A percentile compares a stretch with the other conserved stretches of the same genome.
These are phyloP conservation scores for Drosophila melanica DNA, from an alignment of 1,140 invertebrate genomes.

Conservation along the genomic window DNA sequence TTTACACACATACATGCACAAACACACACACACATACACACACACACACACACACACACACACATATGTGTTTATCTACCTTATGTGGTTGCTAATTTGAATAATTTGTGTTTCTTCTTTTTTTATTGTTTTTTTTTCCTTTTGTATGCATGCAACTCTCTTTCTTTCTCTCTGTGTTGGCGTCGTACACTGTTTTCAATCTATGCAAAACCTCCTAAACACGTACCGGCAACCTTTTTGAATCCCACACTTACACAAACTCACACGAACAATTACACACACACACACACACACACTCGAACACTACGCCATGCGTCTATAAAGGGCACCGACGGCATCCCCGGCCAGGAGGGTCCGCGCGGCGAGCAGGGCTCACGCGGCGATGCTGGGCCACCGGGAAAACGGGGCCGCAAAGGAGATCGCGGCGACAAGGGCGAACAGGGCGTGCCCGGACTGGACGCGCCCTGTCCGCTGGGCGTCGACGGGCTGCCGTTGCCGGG, in stretches of 20 bases:
- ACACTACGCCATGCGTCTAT: slow-evolving; percentile 3
- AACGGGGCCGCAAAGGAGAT: slow-evolving; percentile 95
- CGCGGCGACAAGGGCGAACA: slow-evolving; percentile 96
- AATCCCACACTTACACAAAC: slow-evolving; percentile 23
- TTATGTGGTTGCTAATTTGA: slow-evolving; percentile 74
- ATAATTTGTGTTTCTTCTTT: slow-evolving; percentile 70
- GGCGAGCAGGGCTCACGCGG: slow-evolving; percentile 95
- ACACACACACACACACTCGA: slow-evolving; percentile 9
- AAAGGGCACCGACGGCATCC: slow-evolving; percentile 96
- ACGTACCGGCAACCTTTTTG: slow-evolving; percentile 20
- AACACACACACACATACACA: slow-evolving; percentile 22
- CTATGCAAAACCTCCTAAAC: slow-evolving; percentile 37
- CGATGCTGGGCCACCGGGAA: slow-evolving; percentile 92
- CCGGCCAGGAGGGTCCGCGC: slow-evolving; percentile 91
- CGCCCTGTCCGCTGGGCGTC: slow-evolving; percentile 96
- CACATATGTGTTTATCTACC: slow-evolving; percentile 43
- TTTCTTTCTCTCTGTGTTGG: slow-evolving; percentile 45
- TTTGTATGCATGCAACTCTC: slow-evolving; percentile 64
- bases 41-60: slow-evolving; percentile 22
- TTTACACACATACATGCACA: slow-evolving; percentile 4
- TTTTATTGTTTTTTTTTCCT: slow-evolving; percentile 49
- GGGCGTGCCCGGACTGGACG: slow-evolving; percentile 96
- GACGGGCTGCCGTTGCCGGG: slow-evolving; percentile 97
- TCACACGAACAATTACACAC: slow-evolving; percentile 7
- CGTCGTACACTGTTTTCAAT: slow-evolving; percentile 52